Base-by-base conservation (phyloP, 1,140 invertebrate genomes). In the Calephelis virginiensis region DNA sequence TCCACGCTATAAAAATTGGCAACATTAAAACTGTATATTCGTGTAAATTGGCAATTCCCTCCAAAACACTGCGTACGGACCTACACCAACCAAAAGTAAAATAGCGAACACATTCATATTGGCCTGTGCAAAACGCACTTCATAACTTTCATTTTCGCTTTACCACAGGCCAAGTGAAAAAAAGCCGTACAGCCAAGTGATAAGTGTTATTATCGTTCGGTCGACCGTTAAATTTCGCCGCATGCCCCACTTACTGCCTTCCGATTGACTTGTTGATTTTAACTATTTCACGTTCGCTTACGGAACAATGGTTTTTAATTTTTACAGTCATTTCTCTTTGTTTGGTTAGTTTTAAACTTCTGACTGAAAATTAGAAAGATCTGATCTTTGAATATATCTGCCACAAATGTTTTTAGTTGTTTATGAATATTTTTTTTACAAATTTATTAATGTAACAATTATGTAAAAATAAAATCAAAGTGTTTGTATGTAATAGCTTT, bases 121-220 rank as follows among this genome's bases (percentile, higher is more conserved):
- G 76, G 82, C 82, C 80, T 81, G 77, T 85, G 84, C 84, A 81
- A 89, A 89, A 83, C 77, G 82, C 77, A 79, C 73, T 77, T 75
- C 76, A 74, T 85, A 80, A 89, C 86, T 89, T 89, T 89, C 86
- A 78, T 88, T 89, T 89, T 89, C 86, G 80, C 76, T 80, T 62
- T 38, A 56, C 49, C 9, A 45, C 7, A 2, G 5, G 28, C 13
- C 69, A 50, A 38, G 14, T 17, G 14, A 78, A 63, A 68, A 8
- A 74, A n/a, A 46, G 68, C 79, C 70, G 63, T 86, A 73, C 43
- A 0, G 0, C 0, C 0, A 9, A 0, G 14, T 0, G 7, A 70
- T 80, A 82, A 69, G 73, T 66, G 63, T 43, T n/a, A 12, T 65
- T 76, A 76, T 81, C 2, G 68, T 3, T 28, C 75, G 69, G 13